phyloP scores from a whole-genome alignment of 1,140 invertebrate genomes.

The Oncopodura yosiiana region DNA sequence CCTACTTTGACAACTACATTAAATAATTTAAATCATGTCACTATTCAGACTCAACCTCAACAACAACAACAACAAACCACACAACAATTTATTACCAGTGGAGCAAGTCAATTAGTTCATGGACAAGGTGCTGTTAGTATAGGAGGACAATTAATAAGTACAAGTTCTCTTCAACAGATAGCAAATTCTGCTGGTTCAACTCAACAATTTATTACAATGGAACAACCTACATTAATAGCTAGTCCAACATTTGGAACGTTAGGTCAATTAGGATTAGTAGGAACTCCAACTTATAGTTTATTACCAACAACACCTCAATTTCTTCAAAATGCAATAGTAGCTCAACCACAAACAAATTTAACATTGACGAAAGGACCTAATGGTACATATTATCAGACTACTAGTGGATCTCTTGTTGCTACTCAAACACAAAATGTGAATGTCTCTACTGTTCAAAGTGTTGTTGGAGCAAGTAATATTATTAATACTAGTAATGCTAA shows the following conservation, averaged over 20 bases:
- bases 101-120: neutral
- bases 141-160: neutral
- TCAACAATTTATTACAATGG: conserved; percentile 27
- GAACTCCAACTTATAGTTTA: conserved; percentile 28
- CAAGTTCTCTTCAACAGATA: too few relatives aligned
- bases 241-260: neutral
- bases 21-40: too few relatives aligned
- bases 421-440: conserved; percentile 1
- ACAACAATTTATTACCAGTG: too few relatives aligned
- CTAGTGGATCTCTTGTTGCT: conserved; percentile 11
- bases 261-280: conserved; percentile 17
- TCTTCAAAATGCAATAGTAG: conserved; percentile 28
- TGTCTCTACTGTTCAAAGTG: neutral
- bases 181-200: neutral
- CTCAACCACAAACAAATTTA: conserved; percentile 30
- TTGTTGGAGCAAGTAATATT: neutral
- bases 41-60: too few relatives aligned
- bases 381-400: conserved; percentile 29
- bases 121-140: neutral
- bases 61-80: neutral
- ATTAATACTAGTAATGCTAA: conserved; percentile 12
- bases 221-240: conserved; percentile 19
- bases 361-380: conserved; percentile 25
- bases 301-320: conserved; percentile 19
- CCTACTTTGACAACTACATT: too few relatives aligned